Conservation (phyloP, 2,797 vertebrate genomes). For the Myoxocephalus aenaeus region DNA sequence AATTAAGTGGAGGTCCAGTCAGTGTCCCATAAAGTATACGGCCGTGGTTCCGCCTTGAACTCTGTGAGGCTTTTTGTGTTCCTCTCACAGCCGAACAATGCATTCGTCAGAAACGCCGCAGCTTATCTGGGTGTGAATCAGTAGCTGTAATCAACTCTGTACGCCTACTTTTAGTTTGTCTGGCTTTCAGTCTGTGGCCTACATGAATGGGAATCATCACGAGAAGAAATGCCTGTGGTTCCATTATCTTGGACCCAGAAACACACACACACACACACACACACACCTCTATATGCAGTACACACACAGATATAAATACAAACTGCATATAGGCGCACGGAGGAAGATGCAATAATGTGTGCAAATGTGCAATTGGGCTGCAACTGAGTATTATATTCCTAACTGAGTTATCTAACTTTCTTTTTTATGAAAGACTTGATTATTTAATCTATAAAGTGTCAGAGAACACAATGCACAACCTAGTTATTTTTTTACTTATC, state of each 20-base stretch:
- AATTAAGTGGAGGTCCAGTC: constrained; percentile 8
- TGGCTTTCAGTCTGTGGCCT: constrained; percentile 15
- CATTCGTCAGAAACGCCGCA: constrained; percentile 35
- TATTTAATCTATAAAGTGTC: background rate
- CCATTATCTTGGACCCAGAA: constrained; percentile 6
- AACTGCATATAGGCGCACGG: background rate
- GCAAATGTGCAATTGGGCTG: background rate
- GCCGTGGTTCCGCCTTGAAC: constrained; percentile 31
- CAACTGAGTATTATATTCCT: background rate
- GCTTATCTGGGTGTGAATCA: constrained; percentile 52
- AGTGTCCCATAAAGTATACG: background rate
- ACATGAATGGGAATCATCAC: constrained; percentile 52
- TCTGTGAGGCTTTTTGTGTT: constrained; percentile 39
- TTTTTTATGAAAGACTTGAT: background rate
- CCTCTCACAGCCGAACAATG: constrained; percentile 32
- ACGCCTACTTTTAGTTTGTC: constrained; percentile 28
- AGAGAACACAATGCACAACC: background rate
- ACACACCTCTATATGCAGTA: background rate
- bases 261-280: constrained; percentile 1
- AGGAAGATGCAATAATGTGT: background rate
- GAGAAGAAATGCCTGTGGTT: constrained; percentile 36
- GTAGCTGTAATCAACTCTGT: constrained; percentile 45
- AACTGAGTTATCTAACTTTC: background rate
- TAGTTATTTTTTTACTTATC: background rate
- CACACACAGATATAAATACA: constrained; percentile 4